Conservation (phyloP, 2,888 invertebrate species). For the Thalpophila matura region DNA sequence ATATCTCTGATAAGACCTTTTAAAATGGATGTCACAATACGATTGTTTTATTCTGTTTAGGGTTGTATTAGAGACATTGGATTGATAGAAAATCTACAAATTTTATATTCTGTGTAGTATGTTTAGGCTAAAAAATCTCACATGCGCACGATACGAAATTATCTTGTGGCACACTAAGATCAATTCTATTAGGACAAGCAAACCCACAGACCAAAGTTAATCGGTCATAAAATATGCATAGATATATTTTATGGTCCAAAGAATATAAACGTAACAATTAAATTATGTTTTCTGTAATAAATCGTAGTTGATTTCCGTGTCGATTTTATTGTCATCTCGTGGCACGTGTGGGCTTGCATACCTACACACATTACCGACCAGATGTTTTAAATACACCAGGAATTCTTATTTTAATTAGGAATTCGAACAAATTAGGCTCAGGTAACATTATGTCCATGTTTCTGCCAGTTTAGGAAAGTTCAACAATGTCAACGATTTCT, state of each 20-base stretch:
- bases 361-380: slow-evolving; percentile 53
- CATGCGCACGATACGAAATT: slow-evolving; percentile 26
- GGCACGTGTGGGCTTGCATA: slow-evolving; percentile 58
- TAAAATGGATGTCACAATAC: slow-evolving; percentile 39
- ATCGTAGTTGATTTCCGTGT: slow-evolving; percentile 59
- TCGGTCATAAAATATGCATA: slow-evolving; percentile 57
- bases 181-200: not conserved
- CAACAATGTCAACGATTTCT: slow-evolving; percentile 45
- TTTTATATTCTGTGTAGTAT: not conserved
- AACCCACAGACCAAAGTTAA: slow-evolving; percentile 28
- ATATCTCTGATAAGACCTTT: slow-evolving; percentile 30
- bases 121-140: not conserved
- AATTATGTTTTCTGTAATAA: slow-evolving; percentile 65
- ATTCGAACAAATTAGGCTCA: slow-evolving; percentile 30
- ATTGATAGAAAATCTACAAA: too few species aligned
- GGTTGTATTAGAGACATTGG: too few species aligned
- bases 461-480: slow-evolving; percentile 16
- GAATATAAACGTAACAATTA: slow-evolving; percentile 62
- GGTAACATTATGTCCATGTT: slow-evolving; percentile 36
- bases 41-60: slow-evolving; percentile 5
- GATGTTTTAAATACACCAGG: slow-evolving; percentile 45
- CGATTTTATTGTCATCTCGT: slow-evolving; percentile 60
- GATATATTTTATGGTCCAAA: slow-evolving; percentile 50
- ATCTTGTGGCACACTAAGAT: not conserved
- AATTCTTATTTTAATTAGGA: slow-evolving; percentile 47